Evolutionary conservation across 2,888 invertebrate species (phyloP).

Genomic region (Ernsta delagoae): DNA sequence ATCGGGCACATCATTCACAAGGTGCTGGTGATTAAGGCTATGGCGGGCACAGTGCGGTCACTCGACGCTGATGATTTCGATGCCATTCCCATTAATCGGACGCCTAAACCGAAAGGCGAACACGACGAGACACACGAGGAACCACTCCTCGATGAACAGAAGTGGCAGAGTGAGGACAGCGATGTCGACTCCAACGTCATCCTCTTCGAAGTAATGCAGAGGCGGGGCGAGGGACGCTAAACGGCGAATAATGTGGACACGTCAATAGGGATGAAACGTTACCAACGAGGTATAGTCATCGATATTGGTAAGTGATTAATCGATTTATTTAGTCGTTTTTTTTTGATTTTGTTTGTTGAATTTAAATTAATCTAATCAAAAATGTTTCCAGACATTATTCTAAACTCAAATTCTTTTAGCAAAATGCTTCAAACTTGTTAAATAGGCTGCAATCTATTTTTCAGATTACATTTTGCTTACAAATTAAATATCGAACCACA

Average conservation of each 20-base stretch:
- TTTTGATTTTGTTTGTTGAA: no score
- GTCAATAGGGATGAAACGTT: not conserved
- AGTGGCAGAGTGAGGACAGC: slow-evolving; percentile 71
- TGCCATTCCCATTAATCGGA: slow-evolving; percentile 44
- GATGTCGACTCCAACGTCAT: slow-evolving; percentile 81
- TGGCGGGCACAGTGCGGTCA: slow-evolving; percentile 61
- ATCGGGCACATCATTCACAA: slow-evolving; percentile 93
- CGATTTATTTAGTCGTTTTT: no score
- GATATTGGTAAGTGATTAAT: no score
- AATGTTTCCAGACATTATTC: no score
- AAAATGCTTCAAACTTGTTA: no score
- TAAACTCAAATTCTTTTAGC: no score
- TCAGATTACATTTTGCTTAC: no score
- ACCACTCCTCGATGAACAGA: slow-evolving; percentile 64
- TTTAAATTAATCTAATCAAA: no score
- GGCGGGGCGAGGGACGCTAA: slow-evolving; percentile 69
- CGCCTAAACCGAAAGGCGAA: slow-evolving; percentile 54
- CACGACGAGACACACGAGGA: slow-evolving; percentile 60
- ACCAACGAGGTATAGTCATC: not conserved
- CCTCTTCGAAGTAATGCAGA: slow-evolving; percentile 82
- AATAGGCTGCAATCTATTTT: no score
- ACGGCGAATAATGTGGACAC: slow-evolving; percentile 40
- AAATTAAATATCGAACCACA: no score
- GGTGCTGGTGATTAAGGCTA: slow-evolving; percentile 66
- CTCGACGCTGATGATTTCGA: slow-evolving; percentile 61